A percentile compares a stretch with the other conserved stretches of the same genome.
phyloP scores from a whole-genome alignment of 2,888 invertebrate species.

The Epsilonema sp. region DNA sequence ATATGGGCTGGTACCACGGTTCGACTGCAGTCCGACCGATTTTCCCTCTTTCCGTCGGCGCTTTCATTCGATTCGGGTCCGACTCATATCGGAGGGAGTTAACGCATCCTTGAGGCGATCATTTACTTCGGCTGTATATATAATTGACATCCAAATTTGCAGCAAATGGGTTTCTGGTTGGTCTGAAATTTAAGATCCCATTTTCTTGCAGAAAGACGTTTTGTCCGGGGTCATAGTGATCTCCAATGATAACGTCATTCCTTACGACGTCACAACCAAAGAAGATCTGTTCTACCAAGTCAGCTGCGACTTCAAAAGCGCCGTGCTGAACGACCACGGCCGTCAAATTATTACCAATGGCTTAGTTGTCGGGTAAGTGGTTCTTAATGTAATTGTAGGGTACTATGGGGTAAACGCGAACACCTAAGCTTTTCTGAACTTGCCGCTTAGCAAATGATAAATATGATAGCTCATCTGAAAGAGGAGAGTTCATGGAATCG shows the following conservation, averaged over 20 bases:
- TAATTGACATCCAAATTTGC: not conserved
- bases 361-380: conserved; percentile 21
- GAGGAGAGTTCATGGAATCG: too few species aligned
- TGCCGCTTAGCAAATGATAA: too few species aligned
- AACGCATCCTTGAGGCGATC: too few species aligned
- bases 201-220: conserved; percentile 13
- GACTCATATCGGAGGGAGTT: too few species aligned
- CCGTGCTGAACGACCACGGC: conserved; percentile 4
- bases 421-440: too few species aligned
- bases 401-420: too few species aligned
- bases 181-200: not conserved
- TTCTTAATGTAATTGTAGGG: too few species aligned
- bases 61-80: too few species aligned
- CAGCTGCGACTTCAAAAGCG: conserved; percentile 13
- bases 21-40: too few species aligned
- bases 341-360: conserved; percentile 15
- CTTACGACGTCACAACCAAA: conserved; percentile 24
- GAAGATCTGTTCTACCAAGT: conserved; percentile 22
- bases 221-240: conserved; percentile 20
- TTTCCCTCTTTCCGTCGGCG: too few species aligned
- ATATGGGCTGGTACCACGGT: too few species aligned
- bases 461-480: too few species aligned
- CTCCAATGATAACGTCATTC: conserved; percentile 22
- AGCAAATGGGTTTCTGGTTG: conserved; percentile 6
- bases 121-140: not conserved